A percentile compares a stretch with the other conserved stretches of the same genome.
These are phyloP conservation scores for Onchidella celtica DNA, from an alignment of 2,888 invertebrate species.

Conservation along the genomic window DNA sequence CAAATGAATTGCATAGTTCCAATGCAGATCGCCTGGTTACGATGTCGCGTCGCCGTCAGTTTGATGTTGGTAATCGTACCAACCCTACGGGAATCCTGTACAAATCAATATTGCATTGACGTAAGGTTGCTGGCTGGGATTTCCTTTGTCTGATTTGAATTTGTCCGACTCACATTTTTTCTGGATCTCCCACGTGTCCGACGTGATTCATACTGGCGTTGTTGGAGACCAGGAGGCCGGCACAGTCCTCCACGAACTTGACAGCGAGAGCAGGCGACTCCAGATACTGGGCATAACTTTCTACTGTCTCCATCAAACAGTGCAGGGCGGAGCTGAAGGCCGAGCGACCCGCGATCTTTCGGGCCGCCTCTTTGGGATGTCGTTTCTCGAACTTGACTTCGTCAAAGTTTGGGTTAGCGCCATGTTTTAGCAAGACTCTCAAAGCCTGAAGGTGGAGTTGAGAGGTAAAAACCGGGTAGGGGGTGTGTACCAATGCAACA, in stretches of 20 bases:
- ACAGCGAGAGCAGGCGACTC: constrained; percentile 53
- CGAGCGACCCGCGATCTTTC: constrained; percentile 39
- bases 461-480: not conserved
- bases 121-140: too few species aligned
- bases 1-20: too few species aligned
- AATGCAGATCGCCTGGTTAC: too few species aligned
- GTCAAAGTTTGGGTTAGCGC: constrained; percentile 74
- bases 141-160: too few species aligned
- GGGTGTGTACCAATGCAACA: too few species aligned
- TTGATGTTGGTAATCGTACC: too few species aligned
- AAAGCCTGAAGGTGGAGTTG: constrained; percentile 52
- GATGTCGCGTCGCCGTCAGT: too few species aligned
- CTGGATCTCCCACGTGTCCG: constrained; percentile 20
- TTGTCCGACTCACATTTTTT: constrained; percentile 31
- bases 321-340: constrained; percentile 64
- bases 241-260: constrained; percentile 48
- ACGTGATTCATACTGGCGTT: constrained; percentile 28
- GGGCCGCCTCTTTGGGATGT: constrained; percentile 15
- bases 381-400: constrained; percentile 58
- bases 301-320: constrained; percentile 67
- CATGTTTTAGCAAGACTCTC: constrained; percentile 64
- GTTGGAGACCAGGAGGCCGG: constrained; percentile 13
- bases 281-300: constrained; percentile 60
- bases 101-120: too few species aligned
- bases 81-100: too few species aligned